Conservation (phyloP, 2,797 vertebrate species). For the Gymnopithys bicolor region DNA sequence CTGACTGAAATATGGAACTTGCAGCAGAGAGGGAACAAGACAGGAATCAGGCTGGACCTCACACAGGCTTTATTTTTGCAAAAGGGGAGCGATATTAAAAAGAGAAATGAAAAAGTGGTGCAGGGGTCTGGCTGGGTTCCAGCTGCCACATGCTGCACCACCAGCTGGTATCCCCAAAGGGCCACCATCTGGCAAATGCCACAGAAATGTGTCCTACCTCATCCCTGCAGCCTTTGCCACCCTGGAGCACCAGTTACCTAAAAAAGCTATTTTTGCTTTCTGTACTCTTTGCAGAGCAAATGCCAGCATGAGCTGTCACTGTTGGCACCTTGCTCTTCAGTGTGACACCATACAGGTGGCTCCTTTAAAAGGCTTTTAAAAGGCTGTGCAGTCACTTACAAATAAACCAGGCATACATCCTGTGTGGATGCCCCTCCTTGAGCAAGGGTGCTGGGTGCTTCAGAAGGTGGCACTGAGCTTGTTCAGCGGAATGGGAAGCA, state of each 20-base stretch:
- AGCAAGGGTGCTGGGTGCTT: not conserved
- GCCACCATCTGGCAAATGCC: not conserved
- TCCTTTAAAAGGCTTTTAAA: not conserved
- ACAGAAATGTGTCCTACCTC: not conserved
- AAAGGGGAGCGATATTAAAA: not conserved
- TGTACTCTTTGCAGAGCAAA: not conserved
- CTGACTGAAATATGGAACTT: not conserved
- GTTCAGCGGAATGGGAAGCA: not conserved
- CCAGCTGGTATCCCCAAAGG: not conserved
- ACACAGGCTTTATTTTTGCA: not conserved
- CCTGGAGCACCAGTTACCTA: not conserved
- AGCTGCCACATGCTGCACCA: not conserved
- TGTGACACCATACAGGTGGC: fast-evolving
- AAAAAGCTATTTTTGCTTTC: not conserved
- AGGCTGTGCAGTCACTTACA: not conserved
- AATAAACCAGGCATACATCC: not conserved
- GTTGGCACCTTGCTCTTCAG: not conserved
- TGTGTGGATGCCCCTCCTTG: not conserved
- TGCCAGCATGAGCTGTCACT: not conserved
- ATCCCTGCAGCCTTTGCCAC: not conserved
- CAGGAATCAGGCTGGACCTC: not conserved
- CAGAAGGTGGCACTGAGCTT: not conserved
- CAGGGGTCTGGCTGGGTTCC: not conserved
- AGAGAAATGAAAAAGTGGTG: not conserved
- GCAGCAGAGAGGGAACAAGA: not conserved